phyloP scores from a whole-genome alignment of 2,797 vertebrate genomes.

The Trachops cirrhosus region DNA sequence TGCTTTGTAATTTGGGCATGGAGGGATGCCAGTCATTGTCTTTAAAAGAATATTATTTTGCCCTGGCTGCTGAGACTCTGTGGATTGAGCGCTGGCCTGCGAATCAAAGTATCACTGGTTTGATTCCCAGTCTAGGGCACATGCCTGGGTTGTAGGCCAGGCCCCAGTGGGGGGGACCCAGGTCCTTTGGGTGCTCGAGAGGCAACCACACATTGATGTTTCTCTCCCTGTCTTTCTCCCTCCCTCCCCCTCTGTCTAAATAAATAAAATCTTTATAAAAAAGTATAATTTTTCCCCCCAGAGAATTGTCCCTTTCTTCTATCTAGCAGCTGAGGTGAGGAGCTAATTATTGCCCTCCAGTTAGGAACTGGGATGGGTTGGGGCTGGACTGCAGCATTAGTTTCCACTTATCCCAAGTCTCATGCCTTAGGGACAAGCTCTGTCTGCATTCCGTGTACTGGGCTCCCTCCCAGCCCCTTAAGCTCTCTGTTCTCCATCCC shows the following conservation, averaged over 20 bases:
- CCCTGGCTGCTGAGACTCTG: too few species aligned
- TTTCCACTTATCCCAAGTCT: not conserved
- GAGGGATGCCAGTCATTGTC: not conserved
- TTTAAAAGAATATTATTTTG: not conserved
- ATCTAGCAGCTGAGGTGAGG: not conserved
- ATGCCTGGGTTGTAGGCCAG: too few species aligned
- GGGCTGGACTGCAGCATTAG: not conserved
- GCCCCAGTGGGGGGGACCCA: too few species aligned
- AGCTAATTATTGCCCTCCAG: not conserved
- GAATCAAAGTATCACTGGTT: too few species aligned
- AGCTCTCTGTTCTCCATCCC: not conserved
- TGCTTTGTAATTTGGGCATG: not conserved
- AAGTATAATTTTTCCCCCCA: not conserved
- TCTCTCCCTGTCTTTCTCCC: too few species aligned
- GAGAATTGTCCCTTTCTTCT: not conserved
- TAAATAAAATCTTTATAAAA: not conserved
- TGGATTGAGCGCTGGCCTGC: too few species aligned
- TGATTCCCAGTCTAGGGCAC: too few species aligned
- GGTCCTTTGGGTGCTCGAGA: too few species aligned
- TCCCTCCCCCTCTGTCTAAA: too few species aligned
- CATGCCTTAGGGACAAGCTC: not conserved
- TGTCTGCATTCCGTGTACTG: rapidly evolving
- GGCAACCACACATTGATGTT: too few species aligned
- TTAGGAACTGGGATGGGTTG: rapidly evolving
- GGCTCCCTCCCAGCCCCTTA: not conserved